A percentile compares a stretch with the other conserved stretches of the same genome.
Conservation (phyloP, 1,140 invertebrate species). For the Drosophila azteca region DNA sequence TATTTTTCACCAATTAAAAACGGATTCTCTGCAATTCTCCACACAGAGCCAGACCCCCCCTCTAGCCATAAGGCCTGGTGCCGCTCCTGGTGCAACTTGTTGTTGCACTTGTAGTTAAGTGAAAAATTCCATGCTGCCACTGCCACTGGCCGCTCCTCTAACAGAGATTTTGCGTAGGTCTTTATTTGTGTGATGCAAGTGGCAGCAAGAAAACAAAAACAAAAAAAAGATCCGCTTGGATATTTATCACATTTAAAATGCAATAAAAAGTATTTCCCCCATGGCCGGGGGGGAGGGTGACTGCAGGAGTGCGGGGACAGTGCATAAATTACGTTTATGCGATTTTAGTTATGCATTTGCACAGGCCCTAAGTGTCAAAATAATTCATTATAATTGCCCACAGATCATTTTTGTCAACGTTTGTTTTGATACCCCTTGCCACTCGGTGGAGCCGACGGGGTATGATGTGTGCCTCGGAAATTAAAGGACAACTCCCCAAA, state of each 20-base stretch:
- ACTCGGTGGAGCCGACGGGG: too few species aligned
- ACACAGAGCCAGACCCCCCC: conserved; percentile 24
- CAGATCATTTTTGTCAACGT: conserved; percentile 80
- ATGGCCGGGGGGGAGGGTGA: conserved; percentile 15
- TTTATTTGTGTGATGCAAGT: conserved; percentile 49
- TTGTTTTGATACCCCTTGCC: conserved; percentile 17
- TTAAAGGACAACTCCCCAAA: too few species aligned
- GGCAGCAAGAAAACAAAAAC: conserved; percentile 14
- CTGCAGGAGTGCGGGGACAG: not conserved
- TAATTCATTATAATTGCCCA: conserved; percentile 83
- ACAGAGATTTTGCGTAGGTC: conserved; percentile 49
- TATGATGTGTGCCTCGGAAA: too few species aligned
- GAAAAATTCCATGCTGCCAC: conserved; percentile 66
- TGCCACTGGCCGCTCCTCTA: too few species aligned
- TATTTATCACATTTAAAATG: conserved; percentile 83
- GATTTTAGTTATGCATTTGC: conserved; percentile 73
- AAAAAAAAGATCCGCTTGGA: conserved; percentile 35
- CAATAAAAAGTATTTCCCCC: conserved; percentile 75
- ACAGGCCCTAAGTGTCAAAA: conserved; percentile 78
- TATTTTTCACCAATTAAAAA: conserved; percentile 83
- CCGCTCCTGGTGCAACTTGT: conserved; percentile 21
- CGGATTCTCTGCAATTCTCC: conserved; percentile 72
- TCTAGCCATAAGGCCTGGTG: conserved; percentile 14
- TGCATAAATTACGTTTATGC: conserved; percentile 79
- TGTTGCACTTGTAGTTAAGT: conserved; percentile 48